phyloP scores from a whole-genome alignment of 2,113 vertebrate genomes.

The Etheostoma cragini region DNA sequence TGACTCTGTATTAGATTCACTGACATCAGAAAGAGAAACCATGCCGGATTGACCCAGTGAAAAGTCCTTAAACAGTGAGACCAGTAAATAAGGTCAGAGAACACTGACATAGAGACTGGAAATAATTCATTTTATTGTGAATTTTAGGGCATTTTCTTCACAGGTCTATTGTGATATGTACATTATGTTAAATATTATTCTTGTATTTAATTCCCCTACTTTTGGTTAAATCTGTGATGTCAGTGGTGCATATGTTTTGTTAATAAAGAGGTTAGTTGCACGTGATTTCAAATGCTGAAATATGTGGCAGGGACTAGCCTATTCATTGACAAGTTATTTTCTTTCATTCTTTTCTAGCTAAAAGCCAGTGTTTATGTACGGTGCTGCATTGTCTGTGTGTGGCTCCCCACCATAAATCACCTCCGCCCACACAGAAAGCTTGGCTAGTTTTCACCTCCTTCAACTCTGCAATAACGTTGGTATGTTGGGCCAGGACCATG shows the following conservation, averaged over 20 bases:
- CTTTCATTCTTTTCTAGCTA: too few relatives aligned
- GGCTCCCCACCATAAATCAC: constrained; percentile 23
- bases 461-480: constrained; percentile 4
- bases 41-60: too few relatives aligned
- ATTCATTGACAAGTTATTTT: too few relatives aligned
- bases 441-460: not conserved
- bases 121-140: too few relatives aligned
- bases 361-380: too few relatives aligned
- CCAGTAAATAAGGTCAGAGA: not conserved
- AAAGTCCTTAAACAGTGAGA: not conserved
- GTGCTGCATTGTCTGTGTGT: too few relatives aligned
- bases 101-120: not conserved
- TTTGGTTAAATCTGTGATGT: not conserved
- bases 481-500: not conserved
- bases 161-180: not conserved
- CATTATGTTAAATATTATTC: not conserved
- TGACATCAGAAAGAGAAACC: too few relatives aligned
- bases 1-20: too few relatives aligned
- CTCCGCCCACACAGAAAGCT: constrained; percentile 4
- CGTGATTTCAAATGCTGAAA: not conserved
- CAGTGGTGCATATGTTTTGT: not conserved
- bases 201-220: not conserved
- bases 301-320: not conserved
- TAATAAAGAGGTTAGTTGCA: not conserved
- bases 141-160: too few relatives aligned